Evolutionary conservation across 2,888 invertebrate genomes (phyloP).

Genomic region (Drosophila fulvimacula): DNA sequence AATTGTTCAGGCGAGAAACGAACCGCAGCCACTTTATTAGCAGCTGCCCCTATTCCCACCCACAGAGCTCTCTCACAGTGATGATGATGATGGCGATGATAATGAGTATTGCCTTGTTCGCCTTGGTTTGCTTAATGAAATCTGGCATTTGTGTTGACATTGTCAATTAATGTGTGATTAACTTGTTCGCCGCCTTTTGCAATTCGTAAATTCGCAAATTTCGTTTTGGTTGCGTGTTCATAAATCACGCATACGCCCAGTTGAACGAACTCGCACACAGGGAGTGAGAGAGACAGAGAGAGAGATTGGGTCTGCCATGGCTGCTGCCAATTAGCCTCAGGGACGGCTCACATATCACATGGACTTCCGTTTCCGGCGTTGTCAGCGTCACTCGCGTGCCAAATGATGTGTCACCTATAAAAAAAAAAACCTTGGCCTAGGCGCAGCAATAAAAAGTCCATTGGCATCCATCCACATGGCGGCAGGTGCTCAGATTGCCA

Average conservation of each 20-base stretch:
- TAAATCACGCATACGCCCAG: constrained; percentile 76
- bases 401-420: constrained; percentile 75
- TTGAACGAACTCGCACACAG: constrained; percentile 60
- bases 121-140: constrained; percentile 53
- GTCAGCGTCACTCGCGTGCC: constrained; percentile 67
- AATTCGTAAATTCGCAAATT: constrained; percentile 12
- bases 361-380: constrained; percentile 63
- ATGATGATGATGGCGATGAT: constrained; percentile 1
- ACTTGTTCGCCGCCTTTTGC: constrained; percentile 36
- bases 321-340: constrained; percentile 62
- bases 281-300: background rate
- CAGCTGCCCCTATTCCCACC: background rate
- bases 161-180: constrained; percentile 75
- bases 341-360: constrained; percentile 27
- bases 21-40: constrained; percentile 65
- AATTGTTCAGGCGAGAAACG: constrained; percentile 69
- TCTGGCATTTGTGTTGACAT: constrained; percentile 69
- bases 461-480: constrained; percentile 38
- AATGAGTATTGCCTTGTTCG: constrained; percentile 17
- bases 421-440: constrained; percentile 16
- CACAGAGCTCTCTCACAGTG: background rate
- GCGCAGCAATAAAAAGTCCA: constrained; percentile 36
- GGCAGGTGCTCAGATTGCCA: background rate
- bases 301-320: background rate
- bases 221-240: constrained; percentile 43